Percentiles rank a stretch among this genome's conserved stretches.
Evolutionary conservation across 2,797 vertebrate genomes (phyloP).

Genomic region (Melanotaenia nigrans): DNA sequence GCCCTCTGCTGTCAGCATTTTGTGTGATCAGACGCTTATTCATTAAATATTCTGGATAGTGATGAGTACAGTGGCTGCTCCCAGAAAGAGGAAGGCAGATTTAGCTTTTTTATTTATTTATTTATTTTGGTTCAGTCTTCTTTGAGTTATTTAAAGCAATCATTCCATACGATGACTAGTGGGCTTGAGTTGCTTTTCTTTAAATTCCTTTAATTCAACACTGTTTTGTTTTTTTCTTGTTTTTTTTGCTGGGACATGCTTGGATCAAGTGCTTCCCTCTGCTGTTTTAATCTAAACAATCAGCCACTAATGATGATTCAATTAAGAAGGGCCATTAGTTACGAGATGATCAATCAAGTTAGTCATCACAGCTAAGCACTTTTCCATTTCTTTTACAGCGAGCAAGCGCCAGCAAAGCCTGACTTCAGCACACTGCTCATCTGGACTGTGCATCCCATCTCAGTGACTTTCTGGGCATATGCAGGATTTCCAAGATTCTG

Average conservation of each 20-base stretch:
- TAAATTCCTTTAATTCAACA: background rate
- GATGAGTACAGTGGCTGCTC: background rate
- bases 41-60: slow-evolving; percentile 3
- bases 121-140: background rate
- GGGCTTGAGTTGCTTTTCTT: background rate
- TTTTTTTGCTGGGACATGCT: slow-evolving; percentile 33
- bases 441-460: slow-evolving; percentile 59
- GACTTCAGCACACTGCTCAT: slow-evolving; percentile 73
- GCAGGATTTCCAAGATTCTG: slow-evolving; percentile 9
- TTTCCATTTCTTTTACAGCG: slow-evolving; percentile 41
- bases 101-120: slow-evolving; percentile 7
- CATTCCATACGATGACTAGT: background rate
- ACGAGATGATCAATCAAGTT: slow-evolving; percentile 59
- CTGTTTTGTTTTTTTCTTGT: background rate
- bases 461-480: slow-evolving; percentile 19
- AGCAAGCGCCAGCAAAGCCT: slow-evolving; percentile 61
- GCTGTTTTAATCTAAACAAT: slow-evolving; percentile 64
- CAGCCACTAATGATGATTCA: slow-evolving; percentile 65
- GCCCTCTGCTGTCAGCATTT: slow-evolving; percentile 47
- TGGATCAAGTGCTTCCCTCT: slow-evolving; percentile 45
- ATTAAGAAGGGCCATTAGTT: slow-evolving; percentile 70
- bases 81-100: background rate
- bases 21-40: slow-evolving; percentile 2
- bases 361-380: slow-evolving; percentile 76
- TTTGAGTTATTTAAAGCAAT: background rate